Percentiles rank a stretch among this genome's conserved stretches.
Conservation (phyloP, 1,140 invertebrate species). For the Penaeus indicus region DNA sequence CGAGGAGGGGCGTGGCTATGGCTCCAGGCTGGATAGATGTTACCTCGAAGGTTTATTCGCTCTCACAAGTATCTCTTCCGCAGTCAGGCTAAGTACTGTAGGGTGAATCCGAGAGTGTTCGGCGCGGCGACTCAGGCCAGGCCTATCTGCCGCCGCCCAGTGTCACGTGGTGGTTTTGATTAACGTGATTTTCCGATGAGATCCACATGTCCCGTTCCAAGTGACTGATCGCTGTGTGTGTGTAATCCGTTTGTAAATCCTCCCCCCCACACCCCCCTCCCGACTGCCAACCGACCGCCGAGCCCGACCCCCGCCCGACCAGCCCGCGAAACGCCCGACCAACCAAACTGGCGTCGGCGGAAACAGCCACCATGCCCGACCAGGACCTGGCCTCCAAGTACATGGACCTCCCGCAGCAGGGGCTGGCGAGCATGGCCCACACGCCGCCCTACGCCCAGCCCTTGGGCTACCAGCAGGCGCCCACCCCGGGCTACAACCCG, state of each 20-base stretch:
- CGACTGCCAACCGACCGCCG: neutral
- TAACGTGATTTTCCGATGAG: neutral
- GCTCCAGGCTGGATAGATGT: slow-evolving; percentile 55
- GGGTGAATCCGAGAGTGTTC: slow-evolving; percentile 52
- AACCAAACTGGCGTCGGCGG: slow-evolving; percentile 64
- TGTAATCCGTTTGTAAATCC: slow-evolving; percentile 8
- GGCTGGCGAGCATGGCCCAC: slow-evolving; percentile 61
- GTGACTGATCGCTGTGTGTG: slow-evolving; percentile 30
- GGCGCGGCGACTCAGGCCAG: slow-evolving; percentile 21
- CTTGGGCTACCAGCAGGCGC: slow-evolving; percentile 65
- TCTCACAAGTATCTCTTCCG: slow-evolving; percentile 53
- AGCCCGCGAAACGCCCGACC: slow-evolving; percentile 1
- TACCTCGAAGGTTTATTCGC: slow-evolving; percentile 48
- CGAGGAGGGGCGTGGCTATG: slow-evolving; percentile 44
- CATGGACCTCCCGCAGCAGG: slow-evolving; percentile 63
- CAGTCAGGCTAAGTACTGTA: slow-evolving; percentile 58
- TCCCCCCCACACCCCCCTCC: neutral
- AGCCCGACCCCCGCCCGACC: slow-evolving; percentile 5
- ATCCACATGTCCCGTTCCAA: slow-evolving; percentile 1
- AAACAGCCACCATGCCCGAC: slow-evolving; percentile 64
- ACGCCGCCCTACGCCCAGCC: slow-evolving; percentile 66
- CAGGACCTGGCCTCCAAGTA: slow-evolving; percentile 66
- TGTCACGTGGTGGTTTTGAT: too few species aligned
- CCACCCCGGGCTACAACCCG: slow-evolving; percentile 65
- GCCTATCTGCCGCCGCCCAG: neutral